Conservation (phyloP, 1,140 invertebrate species). For the Brachionus manjavacas region DNA sequence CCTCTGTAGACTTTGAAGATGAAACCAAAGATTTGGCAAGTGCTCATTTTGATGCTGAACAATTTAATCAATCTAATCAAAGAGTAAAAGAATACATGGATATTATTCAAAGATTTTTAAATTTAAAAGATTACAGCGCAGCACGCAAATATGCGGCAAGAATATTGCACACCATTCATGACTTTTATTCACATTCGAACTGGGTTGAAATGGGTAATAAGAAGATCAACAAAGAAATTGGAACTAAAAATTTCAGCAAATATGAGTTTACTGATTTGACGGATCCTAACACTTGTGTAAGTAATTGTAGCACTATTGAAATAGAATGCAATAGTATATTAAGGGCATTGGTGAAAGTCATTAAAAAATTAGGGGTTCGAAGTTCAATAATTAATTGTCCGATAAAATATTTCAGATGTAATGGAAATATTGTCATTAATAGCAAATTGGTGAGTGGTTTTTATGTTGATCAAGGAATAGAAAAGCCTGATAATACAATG, state of each 20-base stretch:
- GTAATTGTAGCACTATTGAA: background rate
- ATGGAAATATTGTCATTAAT: background rate
- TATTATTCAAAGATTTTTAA: background rate
- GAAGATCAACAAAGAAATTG: background rate
- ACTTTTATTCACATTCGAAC: slow-evolving; percentile 42
- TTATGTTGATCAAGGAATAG: background rate
- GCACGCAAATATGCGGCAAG: background rate
- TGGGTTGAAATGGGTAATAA: slow-evolving; percentile 42
- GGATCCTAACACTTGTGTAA: background rate
- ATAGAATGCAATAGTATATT: background rate
- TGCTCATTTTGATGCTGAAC: slow-evolving; percentile 41
- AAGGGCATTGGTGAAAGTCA: background rate
- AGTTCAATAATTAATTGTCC: slow-evolving; percentile 3
- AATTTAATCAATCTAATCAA: background rate
- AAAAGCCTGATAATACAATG: background rate
- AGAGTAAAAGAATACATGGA: background rate
- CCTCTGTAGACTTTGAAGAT: slow-evolving; percentile 11
- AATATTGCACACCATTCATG: slow-evolving; percentile 42
- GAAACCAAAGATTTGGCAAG: background rate
- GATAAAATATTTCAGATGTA: slow-evolving; percentile 28
- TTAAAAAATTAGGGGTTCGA: background rate
- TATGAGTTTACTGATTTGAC: background rate
- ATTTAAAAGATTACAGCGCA: background rate
- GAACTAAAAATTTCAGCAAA: background rate
- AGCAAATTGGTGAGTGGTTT: slow-evolving; percentile 14